Percentiles rank a stretch among this genome's conserved stretches.
Conservation (phyloP, 1,140 invertebrate genomes). For the Hycleus cichorii region DNA sequence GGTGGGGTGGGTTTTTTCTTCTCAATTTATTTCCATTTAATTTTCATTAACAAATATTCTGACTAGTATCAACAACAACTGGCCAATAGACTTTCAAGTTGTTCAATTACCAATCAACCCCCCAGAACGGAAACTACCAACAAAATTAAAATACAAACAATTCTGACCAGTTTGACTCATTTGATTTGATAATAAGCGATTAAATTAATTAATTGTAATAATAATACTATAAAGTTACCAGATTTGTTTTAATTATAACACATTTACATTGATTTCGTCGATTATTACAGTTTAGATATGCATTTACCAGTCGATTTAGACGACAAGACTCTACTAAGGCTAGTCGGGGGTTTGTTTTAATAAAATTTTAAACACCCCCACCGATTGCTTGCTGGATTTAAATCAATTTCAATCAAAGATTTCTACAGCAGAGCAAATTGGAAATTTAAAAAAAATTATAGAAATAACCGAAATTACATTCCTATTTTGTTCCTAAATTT, state of each 20-base stretch:
- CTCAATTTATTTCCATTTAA: no score
- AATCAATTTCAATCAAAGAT: slow-evolving; percentile 6
- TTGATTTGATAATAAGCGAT: no score
- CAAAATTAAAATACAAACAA: background rate
- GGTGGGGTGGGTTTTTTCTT: slow-evolving; percentile 36
- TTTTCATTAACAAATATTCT: slow-evolving; percentile 30
- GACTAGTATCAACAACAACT: slow-evolving; percentile 41
- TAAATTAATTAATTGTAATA: no score
- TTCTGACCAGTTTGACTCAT: background rate
- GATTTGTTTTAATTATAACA: slow-evolving; percentile 32
- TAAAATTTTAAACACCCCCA: slow-evolving; percentile 12
- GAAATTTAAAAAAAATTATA: no score
- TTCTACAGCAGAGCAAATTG: slow-evolving; percentile 22
- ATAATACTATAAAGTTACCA: slow-evolving; percentile 14
- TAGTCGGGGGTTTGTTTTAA: slow-evolving; percentile 19
- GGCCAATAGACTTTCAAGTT: slow-evolving; percentile 8
- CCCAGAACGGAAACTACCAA: no score
- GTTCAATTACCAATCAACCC: no score
- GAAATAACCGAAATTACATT: no score
- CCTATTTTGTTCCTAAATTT: no score
- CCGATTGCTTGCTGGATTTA: slow-evolving; percentile 28
- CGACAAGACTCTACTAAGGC: slow-evolving; percentile 30
- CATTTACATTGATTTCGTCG: slow-evolving; percentile 37
- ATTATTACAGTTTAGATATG: slow-evolving; percentile 39
- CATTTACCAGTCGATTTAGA: slow-evolving; percentile 37